phyloP scores from a whole-genome alignment of 2,888 invertebrate species.

The Salticus scenicus region DNA sequence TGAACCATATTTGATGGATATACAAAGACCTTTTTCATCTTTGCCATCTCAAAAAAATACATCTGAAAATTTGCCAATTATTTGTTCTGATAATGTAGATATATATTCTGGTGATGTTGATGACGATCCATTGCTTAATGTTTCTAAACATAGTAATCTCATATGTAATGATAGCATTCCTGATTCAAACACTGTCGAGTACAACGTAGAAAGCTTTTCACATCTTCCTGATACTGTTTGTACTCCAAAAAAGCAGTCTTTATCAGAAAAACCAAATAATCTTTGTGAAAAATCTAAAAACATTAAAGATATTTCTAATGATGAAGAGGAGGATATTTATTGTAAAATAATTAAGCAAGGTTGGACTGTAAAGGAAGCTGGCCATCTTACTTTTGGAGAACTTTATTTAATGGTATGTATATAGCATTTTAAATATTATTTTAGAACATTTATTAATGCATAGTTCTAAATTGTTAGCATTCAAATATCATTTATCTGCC shows the following conservation, averaged over 20 bases:
- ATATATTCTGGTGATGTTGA: not conserved
- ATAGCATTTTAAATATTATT: not conserved
- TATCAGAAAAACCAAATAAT: constrained; percentile 27
- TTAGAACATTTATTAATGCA: no score
- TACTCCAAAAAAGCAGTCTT: constrained; percentile 19
- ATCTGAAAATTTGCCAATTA: not conserved
- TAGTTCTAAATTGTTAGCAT: no score
- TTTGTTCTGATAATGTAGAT: not conserved
- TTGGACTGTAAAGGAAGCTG: constrained; percentile 86
- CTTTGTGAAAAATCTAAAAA: constrained; percentile 23
- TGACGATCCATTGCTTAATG: not conserved
- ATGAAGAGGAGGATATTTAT: constrained; percentile 38
- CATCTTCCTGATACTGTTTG: constrained; percentile 17
- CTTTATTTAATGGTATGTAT: constrained; percentile 86
- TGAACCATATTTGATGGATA: constrained; percentile 42
- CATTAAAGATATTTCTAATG: constrained; percentile 22
- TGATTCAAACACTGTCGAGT: not conserved
- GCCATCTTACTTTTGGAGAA: constrained; percentile 90
- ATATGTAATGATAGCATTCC: not conserved
- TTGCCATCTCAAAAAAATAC: constrained; percentile 51
- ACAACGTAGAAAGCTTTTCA: constrained; percentile 16
- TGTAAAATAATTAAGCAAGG: constrained; percentile 80
- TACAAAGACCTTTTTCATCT: constrained; percentile 48
- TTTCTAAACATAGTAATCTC: not conserved
- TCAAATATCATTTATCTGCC: no score